Conservation (phyloP, 1,140 invertebrate genomes). For the Drosophila tsacasi region DNA sequence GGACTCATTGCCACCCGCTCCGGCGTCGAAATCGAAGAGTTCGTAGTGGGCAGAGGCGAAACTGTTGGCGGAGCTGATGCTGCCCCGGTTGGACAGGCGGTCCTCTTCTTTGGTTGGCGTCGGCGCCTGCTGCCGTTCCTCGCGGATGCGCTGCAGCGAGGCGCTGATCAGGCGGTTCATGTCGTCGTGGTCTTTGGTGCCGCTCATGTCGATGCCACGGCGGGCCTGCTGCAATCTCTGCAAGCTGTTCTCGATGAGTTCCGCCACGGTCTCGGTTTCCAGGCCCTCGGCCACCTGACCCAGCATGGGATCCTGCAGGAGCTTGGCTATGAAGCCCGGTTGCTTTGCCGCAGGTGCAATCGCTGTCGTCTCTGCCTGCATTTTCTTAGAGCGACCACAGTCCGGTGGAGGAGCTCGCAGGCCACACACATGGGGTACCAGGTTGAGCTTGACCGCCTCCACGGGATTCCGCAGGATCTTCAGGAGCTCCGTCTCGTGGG, state of each 20-base stretch:
- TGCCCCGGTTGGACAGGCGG: slow-evolving; percentile 81
- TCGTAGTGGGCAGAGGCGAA: slow-evolving; percentile 86
- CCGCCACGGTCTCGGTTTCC: slow-evolving; percentile 87
- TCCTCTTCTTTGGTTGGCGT: slow-evolving; percentile 78
- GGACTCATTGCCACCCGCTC: slow-evolving; percentile 85
- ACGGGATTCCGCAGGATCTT: slow-evolving; percentile 89
- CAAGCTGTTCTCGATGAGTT: slow-evolving; percentile 88
- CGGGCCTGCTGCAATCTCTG: slow-evolving; percentile 87
- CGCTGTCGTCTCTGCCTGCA: slow-evolving; percentile 13
- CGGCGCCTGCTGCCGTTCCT: slow-evolving; percentile 81
- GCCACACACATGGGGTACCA: slow-evolving; percentile 90
- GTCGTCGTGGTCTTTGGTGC: slow-evolving; percentile 87
- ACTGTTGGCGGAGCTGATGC: slow-evolving; percentile 86
- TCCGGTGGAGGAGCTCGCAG: slow-evolving; percentile 30
- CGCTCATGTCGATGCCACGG: slow-evolving; percentile 85
- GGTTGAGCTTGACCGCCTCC: slow-evolving; percentile 89
- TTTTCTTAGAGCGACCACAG: slow-evolving; percentile 43
- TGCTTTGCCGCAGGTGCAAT: slow-evolving; percentile 19
- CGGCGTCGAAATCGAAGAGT: slow-evolving; percentile 84
- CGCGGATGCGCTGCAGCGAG: slow-evolving; percentile 86
- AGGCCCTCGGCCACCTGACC: slow-evolving; percentile 87
- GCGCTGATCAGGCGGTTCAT: slow-evolving; percentile 87
- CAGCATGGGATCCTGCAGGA: slow-evolving; percentile 88
- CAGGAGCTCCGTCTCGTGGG: slow-evolving; percentile 85
- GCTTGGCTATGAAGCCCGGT: slow-evolving; percentile 86